These are phyloP conservation scores for Mystacornis crossleyi DNA, from an alignment of 2,113 vertebrate genomes.

Conservation along the genomic window DNA sequence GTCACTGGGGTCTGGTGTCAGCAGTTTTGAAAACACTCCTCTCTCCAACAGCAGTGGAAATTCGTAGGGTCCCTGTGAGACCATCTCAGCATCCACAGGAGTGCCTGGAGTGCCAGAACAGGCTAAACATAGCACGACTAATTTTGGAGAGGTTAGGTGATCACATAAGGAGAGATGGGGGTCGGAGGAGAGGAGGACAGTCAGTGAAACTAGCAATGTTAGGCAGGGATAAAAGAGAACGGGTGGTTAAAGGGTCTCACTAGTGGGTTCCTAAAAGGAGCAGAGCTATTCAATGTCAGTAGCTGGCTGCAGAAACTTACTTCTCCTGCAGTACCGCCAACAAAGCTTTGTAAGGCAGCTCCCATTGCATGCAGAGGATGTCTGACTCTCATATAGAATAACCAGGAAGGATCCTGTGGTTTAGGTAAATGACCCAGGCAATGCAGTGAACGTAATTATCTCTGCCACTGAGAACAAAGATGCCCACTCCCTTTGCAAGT, in stretches of 20 bases:
- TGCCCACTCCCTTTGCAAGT: not conserved
- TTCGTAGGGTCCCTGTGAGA: not conserved
- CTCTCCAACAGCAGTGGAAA: constrained; percentile 48
- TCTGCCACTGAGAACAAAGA: not conserved
- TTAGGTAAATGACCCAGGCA: not conserved
- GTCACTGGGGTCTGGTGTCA: constrained; percentile 52
- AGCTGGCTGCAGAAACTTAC: not conserved
- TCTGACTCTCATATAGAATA: not conserved
- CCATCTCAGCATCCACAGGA: not conserved
- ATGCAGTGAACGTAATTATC: not conserved
- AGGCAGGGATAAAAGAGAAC: not conserved
- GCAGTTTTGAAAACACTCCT: constrained; percentile 50
- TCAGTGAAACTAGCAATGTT: not conserved
- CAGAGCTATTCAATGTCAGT: not conserved
- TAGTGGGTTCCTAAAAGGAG: not conserved
- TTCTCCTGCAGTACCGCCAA: not conserved
- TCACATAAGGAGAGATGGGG: not conserved
- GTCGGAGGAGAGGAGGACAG: not conserved
- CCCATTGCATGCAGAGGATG: not conserved
- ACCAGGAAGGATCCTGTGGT: not conserved
- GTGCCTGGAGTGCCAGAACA: not conserved
- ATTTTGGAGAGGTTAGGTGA: constrained; percentile 40
- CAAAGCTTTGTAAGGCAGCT: not conserved
- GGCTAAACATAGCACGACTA: constrained; percentile 57
- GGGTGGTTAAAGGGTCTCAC: not conserved